phyloP scores from a whole-genome alignment of 2,113 vertebrate genomes.

The Tragulus kanchil region DNA sequence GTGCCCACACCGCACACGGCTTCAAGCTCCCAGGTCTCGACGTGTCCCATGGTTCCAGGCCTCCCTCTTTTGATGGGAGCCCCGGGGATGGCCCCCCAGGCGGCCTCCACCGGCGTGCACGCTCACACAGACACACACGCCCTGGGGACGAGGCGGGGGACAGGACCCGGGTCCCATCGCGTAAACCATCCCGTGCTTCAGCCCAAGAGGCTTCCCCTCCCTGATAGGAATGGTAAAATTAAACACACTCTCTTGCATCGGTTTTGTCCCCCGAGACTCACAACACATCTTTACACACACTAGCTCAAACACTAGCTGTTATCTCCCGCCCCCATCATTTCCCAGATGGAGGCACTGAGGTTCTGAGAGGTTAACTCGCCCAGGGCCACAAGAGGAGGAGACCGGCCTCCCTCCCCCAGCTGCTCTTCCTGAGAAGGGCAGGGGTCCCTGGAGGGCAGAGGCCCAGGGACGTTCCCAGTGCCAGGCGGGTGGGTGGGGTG shows the following conservation, averaged over 20 bases:
- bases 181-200: background rate
- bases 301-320: background rate
- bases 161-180: background rate
- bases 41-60: background rate
- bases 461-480: background rate
- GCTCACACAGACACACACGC: background rate
- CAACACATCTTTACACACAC: background rate
- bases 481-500: rapidly evolving
- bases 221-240: background rate
- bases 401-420: background rate
- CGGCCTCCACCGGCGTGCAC: rapidly evolving
- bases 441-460: background rate
- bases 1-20: background rate
- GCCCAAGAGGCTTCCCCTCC: background rate
- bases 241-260: background rate
- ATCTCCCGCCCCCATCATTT: background rate
- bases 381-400: background rate
- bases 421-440: background rate
- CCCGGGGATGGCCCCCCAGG: rapidly evolving
- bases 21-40: background rate
- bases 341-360: background rate
- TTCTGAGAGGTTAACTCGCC: background rate
- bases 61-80: background rate
- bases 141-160: background rate
- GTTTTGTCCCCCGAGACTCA: background rate